Evolutionary conservation across 2,888 invertebrate genomes (phyloP).

Genomic region (Serripes groenlandicus): DNA sequence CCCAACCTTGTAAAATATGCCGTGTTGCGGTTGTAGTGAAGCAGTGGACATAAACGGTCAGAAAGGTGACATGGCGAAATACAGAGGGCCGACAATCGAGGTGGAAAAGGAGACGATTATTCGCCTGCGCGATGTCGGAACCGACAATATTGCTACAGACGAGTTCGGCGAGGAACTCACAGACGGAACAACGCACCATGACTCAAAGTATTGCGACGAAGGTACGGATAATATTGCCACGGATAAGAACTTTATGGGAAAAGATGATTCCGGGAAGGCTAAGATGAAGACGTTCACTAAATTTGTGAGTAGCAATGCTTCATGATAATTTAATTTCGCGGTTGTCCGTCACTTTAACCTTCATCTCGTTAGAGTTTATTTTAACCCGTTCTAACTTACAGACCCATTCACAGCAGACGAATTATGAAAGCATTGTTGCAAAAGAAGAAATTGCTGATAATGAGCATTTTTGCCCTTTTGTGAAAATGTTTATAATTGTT

Average conservation of each 20-base stretch:
- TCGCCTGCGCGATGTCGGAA: constrained; percentile 48
- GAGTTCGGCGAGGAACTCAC: neutral
- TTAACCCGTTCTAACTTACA: too few relatives aligned
- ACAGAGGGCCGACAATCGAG: constrained; percentile 16
- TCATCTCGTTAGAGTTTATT: too few relatives aligned
- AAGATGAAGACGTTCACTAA: constrained; percentile 62
- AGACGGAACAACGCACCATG: neutral
- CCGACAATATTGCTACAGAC: constrained; percentile 56
- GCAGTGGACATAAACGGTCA: neutral
- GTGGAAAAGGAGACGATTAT: constrained; percentile 53
- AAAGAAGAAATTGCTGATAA: neutral
- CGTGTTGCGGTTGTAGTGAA: neutral
- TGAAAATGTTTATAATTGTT: too few relatives aligned
- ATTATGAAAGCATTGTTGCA: neutral
- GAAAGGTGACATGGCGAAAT: neutral
- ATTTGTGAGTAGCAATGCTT: constrained; percentile 49
- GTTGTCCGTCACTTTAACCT: neutral
- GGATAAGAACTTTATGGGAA: constrained; percentile 25
- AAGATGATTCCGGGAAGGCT: neutral
- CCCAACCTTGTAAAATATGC: too few relatives aligned
- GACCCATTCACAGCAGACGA: too few relatives aligned
- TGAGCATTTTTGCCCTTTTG: neutral
- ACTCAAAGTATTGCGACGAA: constrained; percentile 29
- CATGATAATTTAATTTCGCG: too few relatives aligned
- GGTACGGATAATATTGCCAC: constrained; percentile 60